Conservation (phyloP, 2,888 invertebrate genomes). For the Galerucella calmariensis region DNA sequence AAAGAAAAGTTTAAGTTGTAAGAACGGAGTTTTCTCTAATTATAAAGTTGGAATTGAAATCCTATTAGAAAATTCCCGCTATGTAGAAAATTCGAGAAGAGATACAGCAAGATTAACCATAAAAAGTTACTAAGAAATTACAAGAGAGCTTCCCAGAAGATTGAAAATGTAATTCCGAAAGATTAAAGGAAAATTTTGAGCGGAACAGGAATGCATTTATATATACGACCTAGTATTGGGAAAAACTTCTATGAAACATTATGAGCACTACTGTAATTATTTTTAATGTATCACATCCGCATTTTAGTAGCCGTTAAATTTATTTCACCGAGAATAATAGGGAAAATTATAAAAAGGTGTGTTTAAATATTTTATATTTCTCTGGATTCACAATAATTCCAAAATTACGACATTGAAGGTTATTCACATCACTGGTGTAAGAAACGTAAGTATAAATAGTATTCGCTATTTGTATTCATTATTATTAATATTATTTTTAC, state of each 20-base stretch:
- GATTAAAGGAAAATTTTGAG: slow-evolving; percentile 20
- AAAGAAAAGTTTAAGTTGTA: slow-evolving; percentile 30
- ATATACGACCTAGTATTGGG: neutral
- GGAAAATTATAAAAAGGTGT: too few species aligned
- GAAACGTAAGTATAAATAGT: too few species aligned
- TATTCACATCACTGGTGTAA: too few species aligned
- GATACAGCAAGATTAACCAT: slow-evolving; percentile 28
- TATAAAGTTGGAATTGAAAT: slow-evolving; percentile 40
- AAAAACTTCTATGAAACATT: neutral
- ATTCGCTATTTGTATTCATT: too few species aligned
- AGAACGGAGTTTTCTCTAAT: slow-evolving; percentile 34
- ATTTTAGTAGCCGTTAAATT: neutral
- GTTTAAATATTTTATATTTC: too few species aligned
- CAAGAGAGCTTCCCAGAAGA: slow-evolving; percentile 18
- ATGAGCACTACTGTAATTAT: neutral
- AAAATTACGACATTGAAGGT: too few species aligned
- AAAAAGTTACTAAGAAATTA: slow-evolving; percentile 33
- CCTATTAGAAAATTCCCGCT: slow-evolving; percentile 28
- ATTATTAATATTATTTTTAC: too few species aligned
- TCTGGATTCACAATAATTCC: too few species aligned
- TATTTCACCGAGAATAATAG: neutral
- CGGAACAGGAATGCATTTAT: neutral
- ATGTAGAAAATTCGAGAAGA: slow-evolving; percentile 31
- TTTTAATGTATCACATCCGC: too few species aligned
- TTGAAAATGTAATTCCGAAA: slow-evolving; percentile 21